Conservation (phyloP, 2,888 invertebrate species). For the Drosophila sordidula region DNA sequence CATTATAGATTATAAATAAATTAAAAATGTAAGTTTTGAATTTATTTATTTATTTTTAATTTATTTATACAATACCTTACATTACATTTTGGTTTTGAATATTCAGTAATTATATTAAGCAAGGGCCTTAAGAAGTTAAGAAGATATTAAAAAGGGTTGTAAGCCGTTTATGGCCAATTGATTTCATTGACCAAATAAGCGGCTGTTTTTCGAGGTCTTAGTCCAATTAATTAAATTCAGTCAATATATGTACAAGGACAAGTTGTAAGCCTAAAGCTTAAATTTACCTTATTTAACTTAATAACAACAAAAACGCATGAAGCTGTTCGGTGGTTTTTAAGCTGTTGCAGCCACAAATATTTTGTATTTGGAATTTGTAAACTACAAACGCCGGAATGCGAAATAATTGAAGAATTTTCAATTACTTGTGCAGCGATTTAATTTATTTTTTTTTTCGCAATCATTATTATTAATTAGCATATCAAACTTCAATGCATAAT, state of each 20-base stretch:
- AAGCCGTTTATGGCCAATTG: not conserved
- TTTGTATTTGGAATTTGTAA: not conserved
- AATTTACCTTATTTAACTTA: too few relatives aligned
- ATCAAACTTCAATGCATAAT: conserved; percentile 31
- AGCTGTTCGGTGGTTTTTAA: not conserved
- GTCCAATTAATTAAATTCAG: not conserved
- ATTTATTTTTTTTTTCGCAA: conserved; percentile 1
- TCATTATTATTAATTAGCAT: conserved; percentile 39
- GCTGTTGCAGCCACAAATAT: not conserved
- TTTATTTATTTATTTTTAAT: too few relatives aligned
- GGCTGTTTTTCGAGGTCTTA: not conserved
- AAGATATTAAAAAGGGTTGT: not conserved
- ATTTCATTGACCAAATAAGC: not conserved
- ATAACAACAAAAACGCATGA: not conserved
- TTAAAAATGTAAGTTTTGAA: too few relatives aligned
- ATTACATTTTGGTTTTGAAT: too few relatives aligned
- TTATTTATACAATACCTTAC: too few relatives aligned
- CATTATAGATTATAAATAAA: too few relatives aligned
- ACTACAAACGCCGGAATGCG: not conserved
- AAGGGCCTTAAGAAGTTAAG: not conserved
- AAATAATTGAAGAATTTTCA: not conserved
- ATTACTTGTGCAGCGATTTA: conserved; percentile 4
- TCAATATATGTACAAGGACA: too few relatives aligned
- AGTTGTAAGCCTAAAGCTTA: too few relatives aligned
- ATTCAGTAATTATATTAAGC: not conserved